Percentiles rank a stretch among this genome's conserved stretches.
These are phyloP conservation scores for Phrynocephalus versicolor DNA, from an alignment of 2,113 vertebrate genomes.

Conservation along the genomic window DNA sequence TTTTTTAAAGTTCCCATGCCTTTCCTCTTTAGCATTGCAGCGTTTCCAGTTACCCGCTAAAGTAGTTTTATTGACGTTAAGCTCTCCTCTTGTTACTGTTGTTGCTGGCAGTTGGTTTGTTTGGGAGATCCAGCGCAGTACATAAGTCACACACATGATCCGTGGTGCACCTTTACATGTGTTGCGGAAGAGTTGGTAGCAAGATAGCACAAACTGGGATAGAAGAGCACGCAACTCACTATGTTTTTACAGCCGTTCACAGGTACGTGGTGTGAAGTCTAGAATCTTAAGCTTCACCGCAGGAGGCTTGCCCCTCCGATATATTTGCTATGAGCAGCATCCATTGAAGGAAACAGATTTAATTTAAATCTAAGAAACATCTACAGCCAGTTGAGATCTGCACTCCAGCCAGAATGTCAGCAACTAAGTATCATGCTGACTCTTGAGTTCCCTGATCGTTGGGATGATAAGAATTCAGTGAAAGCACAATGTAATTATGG, in stretches of 20 bases:
- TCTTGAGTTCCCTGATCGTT: background rate
- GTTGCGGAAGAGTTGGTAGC: slow-evolving; percentile 14
- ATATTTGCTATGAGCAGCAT: slow-evolving; percentile 11
- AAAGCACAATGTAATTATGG: slow-evolving; percentile 4
- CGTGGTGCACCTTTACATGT: background rate
- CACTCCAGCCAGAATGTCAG: background rate
- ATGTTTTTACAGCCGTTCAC: slow-evolving; percentile 75
- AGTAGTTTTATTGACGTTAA: slow-evolving; percentile 38
- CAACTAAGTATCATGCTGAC: background rate
- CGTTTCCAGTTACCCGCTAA: slow-evolving; percentile 58
- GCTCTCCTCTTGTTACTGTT: slow-evolving; percentile 49
- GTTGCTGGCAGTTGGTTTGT: slow-evolving; percentile 57
- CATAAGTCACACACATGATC: slow-evolving; percentile 39
- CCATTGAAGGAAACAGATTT: slow-evolving; percentile 19
- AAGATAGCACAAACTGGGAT: slow-evolving; percentile 55
- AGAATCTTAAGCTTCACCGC: slow-evolving; percentile 31
- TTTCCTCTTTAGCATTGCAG: slow-evolving; percentile 57
- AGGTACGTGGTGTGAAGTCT: slow-evolving; percentile 64
- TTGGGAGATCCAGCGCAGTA: slow-evolving; percentile 48
- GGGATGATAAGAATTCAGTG: background rate
- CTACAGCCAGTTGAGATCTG: background rate
- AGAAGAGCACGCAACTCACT: slow-evolving; percentile 42
- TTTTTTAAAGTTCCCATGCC: slow-evolving; percentile 56
- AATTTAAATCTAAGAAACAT: background rate
- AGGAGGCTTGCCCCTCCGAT: background rate